Conservation (phyloP, 2,888 invertebrate species). For the Lepidocyrtoides sp. region DNA sequence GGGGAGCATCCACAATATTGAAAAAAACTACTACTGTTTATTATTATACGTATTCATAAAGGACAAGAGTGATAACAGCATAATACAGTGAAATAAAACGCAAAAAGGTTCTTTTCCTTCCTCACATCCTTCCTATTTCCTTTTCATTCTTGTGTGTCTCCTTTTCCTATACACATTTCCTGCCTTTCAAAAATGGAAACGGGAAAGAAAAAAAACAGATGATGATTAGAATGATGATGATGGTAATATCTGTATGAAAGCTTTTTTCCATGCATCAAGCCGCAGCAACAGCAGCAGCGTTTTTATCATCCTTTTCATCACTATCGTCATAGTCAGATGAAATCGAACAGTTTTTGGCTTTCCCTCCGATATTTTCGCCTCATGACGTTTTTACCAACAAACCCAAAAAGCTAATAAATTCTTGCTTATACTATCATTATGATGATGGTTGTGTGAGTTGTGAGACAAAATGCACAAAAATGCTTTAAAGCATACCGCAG, state of each 20-base stretch:
- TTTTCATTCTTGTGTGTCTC: constrained; percentile 25
- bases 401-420: constrained; percentile 46
- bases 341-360: not conserved
- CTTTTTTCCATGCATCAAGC: not conserved
- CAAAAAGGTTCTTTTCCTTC: constrained; percentile 40
- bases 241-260: constrained; percentile 20
- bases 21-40: too few species aligned
- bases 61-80: constrained; percentile 13
- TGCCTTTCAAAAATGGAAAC: constrained; percentile 40
- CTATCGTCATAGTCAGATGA: not conserved
- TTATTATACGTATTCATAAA: constrained; percentile 22
- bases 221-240: not conserved
- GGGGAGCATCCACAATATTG: too few species aligned
- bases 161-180: constrained; percentile 47
- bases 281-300: not conserved
- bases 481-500: too few species aligned
- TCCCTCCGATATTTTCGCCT: not conserved
- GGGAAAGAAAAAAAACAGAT: not conserved
- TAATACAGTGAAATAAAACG: constrained; percentile 25
- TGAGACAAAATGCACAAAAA: not conserved
- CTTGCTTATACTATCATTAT: not conserved
- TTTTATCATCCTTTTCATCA: not conserved
- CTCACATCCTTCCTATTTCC: constrained; percentile 53
- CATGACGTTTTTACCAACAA: not conserved
- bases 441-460: too few species aligned